These are phyloP conservation scores for Ectemnius lituratus DNA, from an alignment of 2,888 invertebrate species.

Conservation along the genomic window DNA sequence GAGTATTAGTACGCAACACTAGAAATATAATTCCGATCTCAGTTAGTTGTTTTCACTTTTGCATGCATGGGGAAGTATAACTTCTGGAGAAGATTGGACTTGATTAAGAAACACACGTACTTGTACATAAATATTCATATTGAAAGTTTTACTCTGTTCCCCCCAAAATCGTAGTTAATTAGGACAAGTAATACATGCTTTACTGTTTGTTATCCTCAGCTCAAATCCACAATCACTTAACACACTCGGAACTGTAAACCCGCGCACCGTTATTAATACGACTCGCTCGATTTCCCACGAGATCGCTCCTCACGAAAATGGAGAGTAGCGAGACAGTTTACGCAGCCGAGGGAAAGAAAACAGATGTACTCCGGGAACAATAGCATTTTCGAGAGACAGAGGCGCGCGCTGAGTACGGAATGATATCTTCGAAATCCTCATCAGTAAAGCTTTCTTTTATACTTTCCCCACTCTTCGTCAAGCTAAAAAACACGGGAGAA, in stretches of 20 bases:
- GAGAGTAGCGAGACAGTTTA: no score
- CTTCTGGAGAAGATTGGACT: not conserved
- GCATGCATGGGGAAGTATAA: not conserved
- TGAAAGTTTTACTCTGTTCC: not conserved
- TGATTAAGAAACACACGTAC: not conserved
- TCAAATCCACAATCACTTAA: no score
- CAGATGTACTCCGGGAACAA: slow-evolving; percentile 3
- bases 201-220: no score
- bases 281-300: not conserved
- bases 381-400: not conserved
- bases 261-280: not conserved
- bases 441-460: slow-evolving; percentile 60
- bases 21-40: slow-evolving; percentile 10
- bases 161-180: no score
- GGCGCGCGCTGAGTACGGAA: not conserved
- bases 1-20: slow-evolving; percentile 45
- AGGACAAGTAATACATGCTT: no score
- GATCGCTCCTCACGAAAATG: not conserved
- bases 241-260: not conserved
- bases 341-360: no score
- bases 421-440: slow-evolving; percentile 41
- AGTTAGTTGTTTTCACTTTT: not conserved
- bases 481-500: slow-evolving; percentile 19
- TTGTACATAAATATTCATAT: not conserved
- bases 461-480: slow-evolving; percentile 55